Conservation (phyloP, 2,113 vertebrate species). For the Ceuthmochares aereus region DNA sequence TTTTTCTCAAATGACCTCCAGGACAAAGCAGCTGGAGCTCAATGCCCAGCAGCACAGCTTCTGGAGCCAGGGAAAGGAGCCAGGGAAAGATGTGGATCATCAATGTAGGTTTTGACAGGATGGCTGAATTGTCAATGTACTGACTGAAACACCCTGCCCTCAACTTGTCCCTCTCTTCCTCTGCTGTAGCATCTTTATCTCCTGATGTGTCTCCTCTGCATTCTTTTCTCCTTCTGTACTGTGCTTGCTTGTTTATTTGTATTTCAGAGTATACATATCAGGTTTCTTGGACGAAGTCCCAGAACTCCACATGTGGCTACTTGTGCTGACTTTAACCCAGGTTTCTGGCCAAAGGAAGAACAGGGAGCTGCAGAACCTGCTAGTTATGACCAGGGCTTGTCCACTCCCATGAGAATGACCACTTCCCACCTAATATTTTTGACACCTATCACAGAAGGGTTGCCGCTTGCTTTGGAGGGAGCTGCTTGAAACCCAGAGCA, state of each 20-base stretch:
- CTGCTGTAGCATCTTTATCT: not conserved
- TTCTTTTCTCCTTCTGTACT: not conserved
- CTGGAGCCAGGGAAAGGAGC: not conserved
- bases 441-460: not conserved
- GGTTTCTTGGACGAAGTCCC: not conserved
- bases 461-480: not conserved
- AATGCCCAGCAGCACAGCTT: not conserved
- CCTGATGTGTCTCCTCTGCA: not conserved
- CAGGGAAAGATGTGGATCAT: not conserved
- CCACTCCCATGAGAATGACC: not conserved
- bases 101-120: not conserved
- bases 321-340: not conserved
- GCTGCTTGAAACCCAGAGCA: not conserved
- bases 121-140: not conserved
- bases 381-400: too few species aligned
- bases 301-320: not conserved
- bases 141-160: not conserved
- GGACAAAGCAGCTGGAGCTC: not conserved
- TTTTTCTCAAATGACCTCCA: not conserved
- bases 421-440: rapidly evolving
- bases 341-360: not conserved
- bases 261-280: not conserved
- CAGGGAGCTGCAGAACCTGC: not conserved
- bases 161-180: not conserved
- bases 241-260: not conserved